These are phyloP conservation scores for Pollenia griseotomentosa DNA, from an alignment of 2,888 invertebrate genomes.

Conservation along the genomic window DNA sequence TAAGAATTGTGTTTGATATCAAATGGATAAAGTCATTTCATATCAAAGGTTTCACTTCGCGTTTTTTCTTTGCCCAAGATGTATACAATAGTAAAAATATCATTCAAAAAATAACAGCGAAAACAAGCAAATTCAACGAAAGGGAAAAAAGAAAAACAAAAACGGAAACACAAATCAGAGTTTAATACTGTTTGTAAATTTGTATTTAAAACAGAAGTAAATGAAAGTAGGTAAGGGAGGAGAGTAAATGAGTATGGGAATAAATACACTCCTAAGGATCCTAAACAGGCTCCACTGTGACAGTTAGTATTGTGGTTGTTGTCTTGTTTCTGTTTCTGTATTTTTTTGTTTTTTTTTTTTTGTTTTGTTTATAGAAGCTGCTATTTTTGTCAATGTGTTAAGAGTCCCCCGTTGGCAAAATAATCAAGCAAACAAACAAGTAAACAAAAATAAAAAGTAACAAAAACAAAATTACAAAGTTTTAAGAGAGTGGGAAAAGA, in stretches of 20 bases:
- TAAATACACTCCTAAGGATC: slow-evolving; percentile 19
- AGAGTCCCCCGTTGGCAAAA: slow-evolving; percentile 58
- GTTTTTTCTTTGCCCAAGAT: too few species aligned
- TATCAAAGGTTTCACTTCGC: too few species aligned
- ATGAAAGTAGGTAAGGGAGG: background rate
- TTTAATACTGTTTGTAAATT: slow-evolving; percentile 30
- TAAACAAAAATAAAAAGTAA: slow-evolving; percentile 6
- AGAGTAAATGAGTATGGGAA: background rate
- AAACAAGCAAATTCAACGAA: slow-evolving; percentile 9
- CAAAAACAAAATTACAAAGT: slow-evolving; percentile 19
- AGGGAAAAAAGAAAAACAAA: slow-evolving; percentile 27
- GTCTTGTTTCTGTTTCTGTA: slow-evolving; percentile 30
- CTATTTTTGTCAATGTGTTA: slow-evolving; percentile 61
- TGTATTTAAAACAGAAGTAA: slow-evolving; percentile 2
- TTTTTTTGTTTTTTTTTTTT: slow-evolving; percentile 9
- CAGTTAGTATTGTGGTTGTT: background rate
- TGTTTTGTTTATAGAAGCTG: slow-evolving; percentile 32
- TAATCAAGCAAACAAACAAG: background rate
- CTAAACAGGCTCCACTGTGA: slow-evolving; percentile 27
- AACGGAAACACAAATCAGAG: slow-evolving; percentile 45
- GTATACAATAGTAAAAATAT: background rate
- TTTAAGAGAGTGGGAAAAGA: background rate
- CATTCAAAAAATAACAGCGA: background rate
- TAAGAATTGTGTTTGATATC: too few species aligned
- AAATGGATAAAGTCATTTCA: too few species aligned